Percentiles rank a stretch among this genome's conserved stretches.
phyloP scores from a whole-genome alignment of 2,797 vertebrate genomes.

The Falco cherrug region DNA sequence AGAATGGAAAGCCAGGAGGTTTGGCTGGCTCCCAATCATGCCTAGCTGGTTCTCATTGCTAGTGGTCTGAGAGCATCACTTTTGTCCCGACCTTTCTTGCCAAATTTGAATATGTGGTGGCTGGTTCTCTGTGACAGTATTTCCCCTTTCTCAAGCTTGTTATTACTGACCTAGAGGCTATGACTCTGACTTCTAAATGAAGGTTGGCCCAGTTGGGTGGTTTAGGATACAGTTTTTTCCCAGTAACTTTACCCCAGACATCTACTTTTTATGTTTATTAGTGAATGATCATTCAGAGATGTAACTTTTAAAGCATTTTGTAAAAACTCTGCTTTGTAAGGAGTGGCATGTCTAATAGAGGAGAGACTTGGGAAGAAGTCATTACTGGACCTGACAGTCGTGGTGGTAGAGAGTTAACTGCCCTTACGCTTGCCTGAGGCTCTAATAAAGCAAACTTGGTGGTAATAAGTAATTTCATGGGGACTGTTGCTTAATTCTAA shows the following conservation, averaged over 20 bases:
- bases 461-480: conserved; percentile 49
- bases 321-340: not conserved
- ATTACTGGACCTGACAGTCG: not conserved
- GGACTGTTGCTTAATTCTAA: conserved; percentile 46
- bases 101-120: not conserved
- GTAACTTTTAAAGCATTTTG: not conserved
- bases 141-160: not conserved
- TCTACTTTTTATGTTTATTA: not conserved
- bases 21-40: not conserved
- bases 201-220: not conserved
- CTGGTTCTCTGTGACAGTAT: not conserved
- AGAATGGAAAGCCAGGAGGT: not conserved
- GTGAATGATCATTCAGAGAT: not conserved
- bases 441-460: conserved; percentile 36
- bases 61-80: not conserved
- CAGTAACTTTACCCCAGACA: not conserved
- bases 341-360: not conserved
- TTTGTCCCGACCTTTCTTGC: not conserved
- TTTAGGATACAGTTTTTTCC: not conserved
- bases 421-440: conserved; percentile 2
- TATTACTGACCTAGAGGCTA: not conserved
- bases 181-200: not conserved
- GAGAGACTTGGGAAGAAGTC: not conserved
- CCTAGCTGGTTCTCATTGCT: not conserved
- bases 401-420: not conserved